These are phyloP conservation scores for Empidonax alnorum DNA, from an alignment of 2,113 vertebrate genomes.

Conservation along the genomic window DNA sequence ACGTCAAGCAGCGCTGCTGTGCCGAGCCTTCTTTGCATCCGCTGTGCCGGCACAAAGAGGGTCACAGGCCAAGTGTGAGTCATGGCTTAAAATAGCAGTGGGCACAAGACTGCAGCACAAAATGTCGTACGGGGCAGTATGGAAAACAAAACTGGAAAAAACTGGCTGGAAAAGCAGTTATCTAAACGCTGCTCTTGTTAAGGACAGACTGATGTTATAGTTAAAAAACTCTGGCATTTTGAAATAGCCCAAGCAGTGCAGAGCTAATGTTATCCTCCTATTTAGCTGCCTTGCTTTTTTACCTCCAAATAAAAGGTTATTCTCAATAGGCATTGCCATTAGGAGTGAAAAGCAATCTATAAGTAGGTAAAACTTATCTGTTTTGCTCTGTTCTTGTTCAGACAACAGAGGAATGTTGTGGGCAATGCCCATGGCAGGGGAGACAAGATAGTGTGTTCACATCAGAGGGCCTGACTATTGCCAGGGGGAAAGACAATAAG, in stretches of 20 bases:
- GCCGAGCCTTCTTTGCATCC: neutral
- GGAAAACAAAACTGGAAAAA: neutral
- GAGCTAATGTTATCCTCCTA: neutral
- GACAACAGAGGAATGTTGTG: neutral
- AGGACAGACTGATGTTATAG: neutral
- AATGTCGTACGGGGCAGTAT: neutral
- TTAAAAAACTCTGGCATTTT: neutral
- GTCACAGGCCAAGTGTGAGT: constrained; percentile 24
- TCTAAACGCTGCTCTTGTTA: neutral
- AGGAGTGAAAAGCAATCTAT: neutral
- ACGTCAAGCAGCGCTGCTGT: neutral
- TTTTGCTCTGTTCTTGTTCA: neutral
- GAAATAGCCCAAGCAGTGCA: neutral
- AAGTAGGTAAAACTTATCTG: neutral
- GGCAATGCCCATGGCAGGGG: neutral
- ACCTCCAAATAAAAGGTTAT: neutral
- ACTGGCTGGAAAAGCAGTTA: neutral
- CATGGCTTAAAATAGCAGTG: constrained; percentile 27
- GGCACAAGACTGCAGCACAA: neutral
- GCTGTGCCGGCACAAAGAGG: neutral
- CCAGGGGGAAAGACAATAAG: accelerated
- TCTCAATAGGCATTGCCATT: neutral
- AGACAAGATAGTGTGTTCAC: neutral
- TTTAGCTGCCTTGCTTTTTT: neutral
- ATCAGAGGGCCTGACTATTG: accelerated